A percentile compares a stretch with the other conserved stretches of the same genome.
Evolutionary conservation across 1,140 invertebrate genomes (phyloP).

Genomic region (Ostrea denselamellosa): DNA sequence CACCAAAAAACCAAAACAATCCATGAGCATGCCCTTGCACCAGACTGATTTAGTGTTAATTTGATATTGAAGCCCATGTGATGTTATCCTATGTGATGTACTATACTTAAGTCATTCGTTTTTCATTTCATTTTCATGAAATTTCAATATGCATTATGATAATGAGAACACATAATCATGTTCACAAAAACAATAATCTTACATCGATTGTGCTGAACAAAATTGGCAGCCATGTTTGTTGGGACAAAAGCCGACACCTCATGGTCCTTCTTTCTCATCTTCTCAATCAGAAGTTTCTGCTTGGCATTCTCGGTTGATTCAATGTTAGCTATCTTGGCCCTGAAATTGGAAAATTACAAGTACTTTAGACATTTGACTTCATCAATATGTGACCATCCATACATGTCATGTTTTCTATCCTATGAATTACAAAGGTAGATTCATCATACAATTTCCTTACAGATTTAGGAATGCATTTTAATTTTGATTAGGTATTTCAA

Average conservation of each 20-base stretch:
- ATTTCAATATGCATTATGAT: too few relatives aligned
- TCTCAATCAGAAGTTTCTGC: constrained; percentile 91
- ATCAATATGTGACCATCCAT: background rate
- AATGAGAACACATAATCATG: too few relatives aligned
- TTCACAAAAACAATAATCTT: constrained; percentile 45
- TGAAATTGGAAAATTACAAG: constrained; percentile 69
- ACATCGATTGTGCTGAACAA: constrained; percentile 97
- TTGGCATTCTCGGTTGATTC: constrained; percentile 99
- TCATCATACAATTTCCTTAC: too few relatives aligned
- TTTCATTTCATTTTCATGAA: too few relatives aligned
- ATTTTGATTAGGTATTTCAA: background rate
- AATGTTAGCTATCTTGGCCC: constrained; percentile 97
- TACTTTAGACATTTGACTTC: background rate
- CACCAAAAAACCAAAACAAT: too few relatives aligned
- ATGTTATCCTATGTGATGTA: too few relatives aligned
- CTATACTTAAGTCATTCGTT: too few relatives aligned
- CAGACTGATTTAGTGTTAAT: too few relatives aligned
- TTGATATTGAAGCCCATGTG: too few relatives aligned
- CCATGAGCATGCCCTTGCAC: too few relatives aligned
- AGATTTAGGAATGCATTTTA: too few relatives aligned
- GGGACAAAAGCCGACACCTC: constrained; percentile 98
- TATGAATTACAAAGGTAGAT: too few relatives aligned
- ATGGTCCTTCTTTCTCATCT: constrained; percentile 91
- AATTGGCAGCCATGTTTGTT: constrained; percentile 98
- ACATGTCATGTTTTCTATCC: background rate